These are phyloP conservation scores for Enteromius viviparus DNA, from an alignment of 2,797 vertebrate species.

Conservation along the genomic window DNA sequence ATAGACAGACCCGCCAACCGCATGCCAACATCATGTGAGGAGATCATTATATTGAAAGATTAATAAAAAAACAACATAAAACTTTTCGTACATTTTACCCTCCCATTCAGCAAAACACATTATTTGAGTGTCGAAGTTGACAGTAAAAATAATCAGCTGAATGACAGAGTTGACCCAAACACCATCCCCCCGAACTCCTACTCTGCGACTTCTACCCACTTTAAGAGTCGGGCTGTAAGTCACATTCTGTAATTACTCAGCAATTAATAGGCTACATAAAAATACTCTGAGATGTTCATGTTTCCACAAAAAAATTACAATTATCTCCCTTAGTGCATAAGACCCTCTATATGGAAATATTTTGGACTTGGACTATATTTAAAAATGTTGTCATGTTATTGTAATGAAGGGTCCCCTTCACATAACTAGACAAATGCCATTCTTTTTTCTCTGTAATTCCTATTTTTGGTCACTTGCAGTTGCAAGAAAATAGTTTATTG, in stretches of 20 bases:
- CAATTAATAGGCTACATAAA: neutral
- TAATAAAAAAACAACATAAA: slow-evolving; percentile 9
- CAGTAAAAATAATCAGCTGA: slow-evolving; percentile 25
- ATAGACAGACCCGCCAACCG: neutral
- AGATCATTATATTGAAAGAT: slow-evolving; percentile 23
- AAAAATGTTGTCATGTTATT: neutral
- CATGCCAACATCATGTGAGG: slow-evolving; percentile 23
- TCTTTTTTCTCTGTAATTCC: neutral
- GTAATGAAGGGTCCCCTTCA: neutral
- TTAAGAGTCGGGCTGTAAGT: slow-evolving; percentile 8
- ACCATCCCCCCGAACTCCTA: slow-evolving; percentile 45
- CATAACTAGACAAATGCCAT: neutral
- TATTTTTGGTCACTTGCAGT: neutral
- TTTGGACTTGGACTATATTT: neutral
- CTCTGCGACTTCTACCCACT: slow-evolving; percentile 28
- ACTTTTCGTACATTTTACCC: neutral
- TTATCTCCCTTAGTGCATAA: neutral
- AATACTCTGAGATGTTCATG: neutral
- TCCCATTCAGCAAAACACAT: neutral
- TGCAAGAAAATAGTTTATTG: neutral
- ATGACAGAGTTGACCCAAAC: slow-evolving; percentile 25
- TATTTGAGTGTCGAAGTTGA: neutral
- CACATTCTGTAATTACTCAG: slow-evolving; percentile 5
- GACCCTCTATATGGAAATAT: neutral
- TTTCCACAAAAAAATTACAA: neutral